A percentile compares a stretch with the other conserved stretches of the same genome.
Evolutionary conservation across 2,113 vertebrate genomes (phyloP).

Genomic region (Mohoua ochrocephala): DNA sequence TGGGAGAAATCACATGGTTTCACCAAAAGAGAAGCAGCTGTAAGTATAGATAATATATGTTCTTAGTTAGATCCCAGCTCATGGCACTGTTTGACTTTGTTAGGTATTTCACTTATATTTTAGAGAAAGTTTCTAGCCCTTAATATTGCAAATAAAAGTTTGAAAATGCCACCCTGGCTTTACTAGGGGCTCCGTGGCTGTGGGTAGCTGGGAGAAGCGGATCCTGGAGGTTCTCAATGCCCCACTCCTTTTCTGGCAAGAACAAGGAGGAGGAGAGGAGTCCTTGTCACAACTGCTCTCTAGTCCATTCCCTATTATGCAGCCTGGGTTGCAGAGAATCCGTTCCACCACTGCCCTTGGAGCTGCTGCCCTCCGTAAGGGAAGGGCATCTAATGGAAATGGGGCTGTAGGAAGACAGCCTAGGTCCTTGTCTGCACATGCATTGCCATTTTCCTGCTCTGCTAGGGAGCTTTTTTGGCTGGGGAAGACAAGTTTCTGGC

Average conservation of each 20-base stretch:
- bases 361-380: background rate
- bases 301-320: background rate
- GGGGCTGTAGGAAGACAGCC: background rate
- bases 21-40: background rate
- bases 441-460: background rate
- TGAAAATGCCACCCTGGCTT: background rate
- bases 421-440: background rate
- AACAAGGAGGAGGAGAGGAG: background rate
- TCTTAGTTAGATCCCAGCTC: background rate
- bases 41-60: background rate
- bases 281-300: background rate
- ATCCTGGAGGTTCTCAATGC: background rate
- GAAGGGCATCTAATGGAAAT: background rate
- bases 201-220: background rate
- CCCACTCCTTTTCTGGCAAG: background rate
- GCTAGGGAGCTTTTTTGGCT: slow-evolving; percentile 1
- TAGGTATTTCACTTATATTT: background rate
- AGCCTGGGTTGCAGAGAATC: background rate
- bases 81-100: background rate
- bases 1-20: background rate
- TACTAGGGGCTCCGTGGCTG: accelerated
- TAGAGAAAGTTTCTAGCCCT: background rate
- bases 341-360: background rate
- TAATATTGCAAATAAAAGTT: background rate
- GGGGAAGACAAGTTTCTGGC: background rate